Evolutionary conservation across 2,888 invertebrate species (phyloP).

Genomic region (Habroteleia sp.): DNA sequence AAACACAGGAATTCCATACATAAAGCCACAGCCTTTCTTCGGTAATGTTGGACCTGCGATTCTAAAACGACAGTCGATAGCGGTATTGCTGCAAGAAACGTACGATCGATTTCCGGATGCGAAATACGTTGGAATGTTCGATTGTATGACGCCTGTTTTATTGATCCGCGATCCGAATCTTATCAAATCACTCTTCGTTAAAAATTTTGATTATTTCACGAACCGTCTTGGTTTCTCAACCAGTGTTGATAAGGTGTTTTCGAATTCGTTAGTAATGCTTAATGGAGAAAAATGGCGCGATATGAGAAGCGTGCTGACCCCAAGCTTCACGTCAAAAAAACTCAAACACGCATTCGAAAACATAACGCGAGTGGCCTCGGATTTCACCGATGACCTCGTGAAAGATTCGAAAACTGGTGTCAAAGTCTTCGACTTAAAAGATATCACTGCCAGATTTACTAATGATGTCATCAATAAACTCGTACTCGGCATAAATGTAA

Average conservation of each 20-base stretch:
- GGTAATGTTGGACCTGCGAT: conserved; percentile 60
- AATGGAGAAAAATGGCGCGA: conserved; percentile 82
- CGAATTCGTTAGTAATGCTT: conserved; percentile 66
- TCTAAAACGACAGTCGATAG: conserved; percentile 26
- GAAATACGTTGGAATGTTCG: conserved; percentile 69
- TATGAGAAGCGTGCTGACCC: conserved; percentile 82
- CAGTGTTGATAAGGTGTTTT: conserved; percentile 65
- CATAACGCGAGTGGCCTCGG: conserved; percentile 76
- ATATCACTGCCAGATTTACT: conserved; percentile 71
- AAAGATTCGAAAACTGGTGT: conserved; percentile 48
- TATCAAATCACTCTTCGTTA: conserved; percentile 70
- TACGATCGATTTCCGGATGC: conserved; percentile 64
- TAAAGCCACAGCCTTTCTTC: conserved; percentile 45
- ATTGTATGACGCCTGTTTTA: conserved; percentile 67
- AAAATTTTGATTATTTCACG: conserved; percentile 66
- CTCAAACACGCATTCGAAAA: conserved; percentile 82
- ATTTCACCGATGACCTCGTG: conserved; percentile 69
- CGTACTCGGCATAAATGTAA: conserved; percentile 70
- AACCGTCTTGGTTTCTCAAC: conserved; percentile 63
- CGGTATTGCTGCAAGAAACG: conserved; percentile 7
- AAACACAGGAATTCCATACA: conserved; percentile 62
- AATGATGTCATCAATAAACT: conserved; percentile 74
- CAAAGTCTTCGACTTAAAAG: conserved; percentile 71
- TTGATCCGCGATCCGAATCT: conserved; percentile 73
- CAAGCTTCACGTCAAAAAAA: conserved; percentile 83